Evolutionary conservation across 1,140 invertebrate species (phyloP).

Genomic region (Drosophila setifemur): DNA sequence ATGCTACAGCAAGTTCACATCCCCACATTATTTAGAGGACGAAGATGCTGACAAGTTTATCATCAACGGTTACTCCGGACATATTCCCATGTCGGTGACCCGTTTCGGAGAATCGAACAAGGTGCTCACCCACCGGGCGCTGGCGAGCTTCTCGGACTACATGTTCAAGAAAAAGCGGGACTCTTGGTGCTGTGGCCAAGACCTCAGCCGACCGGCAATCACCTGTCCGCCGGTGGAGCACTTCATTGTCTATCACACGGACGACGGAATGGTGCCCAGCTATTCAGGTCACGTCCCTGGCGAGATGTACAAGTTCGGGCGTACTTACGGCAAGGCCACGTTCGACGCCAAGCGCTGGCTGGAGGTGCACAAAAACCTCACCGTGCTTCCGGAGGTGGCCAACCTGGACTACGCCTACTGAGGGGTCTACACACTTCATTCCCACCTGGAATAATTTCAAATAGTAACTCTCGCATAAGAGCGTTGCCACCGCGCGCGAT

Average conservation of each 20-base stretch:
- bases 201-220: constrained; percentile 36
- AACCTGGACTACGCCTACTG: constrained; percentile 61
- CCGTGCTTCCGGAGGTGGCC: constrained; percentile 55
- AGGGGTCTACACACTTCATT: neutral
- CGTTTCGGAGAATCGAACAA: constrained; percentile 86
- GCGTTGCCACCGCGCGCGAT: neutral
- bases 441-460: neutral
- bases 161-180: constrained; percentile 84
- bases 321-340: constrained; percentile 87
- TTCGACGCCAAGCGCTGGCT: constrained; percentile 88
- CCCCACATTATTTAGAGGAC: constrained; percentile 88
- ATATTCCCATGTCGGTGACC: constrained; percentile 86
- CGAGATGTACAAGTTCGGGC: constrained; percentile 85
- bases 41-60: constrained; percentile 86
- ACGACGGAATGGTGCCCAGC: constrained; percentile 87
- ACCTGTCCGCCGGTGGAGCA: constrained; percentile 83
- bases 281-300: constrained; percentile 89
- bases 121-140: constrained; percentile 85
- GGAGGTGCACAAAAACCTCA: constrained; percentile 56
- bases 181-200: constrained; percentile 87
- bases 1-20: constrained; percentile 83
- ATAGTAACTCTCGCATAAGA: neutral
- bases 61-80: constrained; percentile 86
- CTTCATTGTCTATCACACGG: constrained; percentile 86
- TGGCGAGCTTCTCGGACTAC: constrained; percentile 88